Percentiles rank a stretch among this genome's conserved stretches.
phyloP scores from a whole-genome alignment of 2,113 vertebrate species.

The Aspidoscelis tigris region DNA sequence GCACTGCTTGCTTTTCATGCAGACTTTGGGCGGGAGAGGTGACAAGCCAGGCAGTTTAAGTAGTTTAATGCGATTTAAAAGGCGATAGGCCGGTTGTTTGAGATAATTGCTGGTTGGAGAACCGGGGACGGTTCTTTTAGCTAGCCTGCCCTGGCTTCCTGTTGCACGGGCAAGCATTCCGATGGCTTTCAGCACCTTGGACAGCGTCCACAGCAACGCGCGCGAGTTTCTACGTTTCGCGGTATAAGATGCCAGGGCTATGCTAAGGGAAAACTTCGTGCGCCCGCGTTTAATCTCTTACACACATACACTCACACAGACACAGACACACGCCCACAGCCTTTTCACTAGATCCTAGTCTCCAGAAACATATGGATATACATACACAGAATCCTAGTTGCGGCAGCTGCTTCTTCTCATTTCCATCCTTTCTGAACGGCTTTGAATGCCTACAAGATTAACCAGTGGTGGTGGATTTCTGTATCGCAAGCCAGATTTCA shows the following conservation, averaged over 20 bases:
- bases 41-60: conserved; percentile 27
- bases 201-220: conserved; percentile 57
- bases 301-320: not conserved
- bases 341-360: not conserved
- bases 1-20: conserved; percentile 53
- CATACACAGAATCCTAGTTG: conserved; percentile 26
- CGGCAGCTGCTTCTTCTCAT: conserved; percentile 42
- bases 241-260: not conserved
- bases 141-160: conserved; percentile 3
- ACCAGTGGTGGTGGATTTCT: not conserved
- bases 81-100: not conserved
- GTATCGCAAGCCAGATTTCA: conserved; percentile 11
- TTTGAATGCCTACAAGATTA: not conserved
- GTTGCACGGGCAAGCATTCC: conserved; percentile 6
- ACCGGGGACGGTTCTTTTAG: conserved; percentile 8
- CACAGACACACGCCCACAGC: conserved; percentile 10
- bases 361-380: conserved; percentile 8
- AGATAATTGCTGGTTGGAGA: conserved; percentile 4
- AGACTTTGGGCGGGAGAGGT: conserved; percentile 46
- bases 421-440: conserved; percentile 18
- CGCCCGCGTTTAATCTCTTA: conserved; percentile 14
- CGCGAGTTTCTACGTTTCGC: not conserved
- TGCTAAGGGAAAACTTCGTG: conserved; percentile 34
- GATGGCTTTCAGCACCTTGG: conserved; percentile 70
- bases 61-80: conserved; percentile 21